Base-by-base conservation (phyloP, 2,113 vertebrate species). In the Pitta sordida region DNA sequence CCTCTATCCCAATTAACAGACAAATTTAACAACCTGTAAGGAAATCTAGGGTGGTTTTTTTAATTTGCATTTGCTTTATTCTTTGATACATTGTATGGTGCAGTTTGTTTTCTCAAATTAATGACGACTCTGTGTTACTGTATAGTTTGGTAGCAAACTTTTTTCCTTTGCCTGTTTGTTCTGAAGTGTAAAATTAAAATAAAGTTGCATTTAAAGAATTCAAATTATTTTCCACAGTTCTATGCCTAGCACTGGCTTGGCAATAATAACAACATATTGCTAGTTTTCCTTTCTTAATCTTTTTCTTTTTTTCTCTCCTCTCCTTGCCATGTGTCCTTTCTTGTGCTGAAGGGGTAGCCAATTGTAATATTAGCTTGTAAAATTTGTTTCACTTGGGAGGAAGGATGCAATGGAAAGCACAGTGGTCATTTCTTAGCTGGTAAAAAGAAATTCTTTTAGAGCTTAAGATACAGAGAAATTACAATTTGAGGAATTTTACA, bases 331-430 rank as follows among this genome's bases (percentile, higher is more conserved):
- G 16, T 83, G 11, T 90, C 79, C 53, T 88, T 94, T 96, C 77
- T 91, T 51, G 70, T 88, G 64, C 86, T 89, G 77, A 92, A 94
- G 91, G 46, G 46, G 49, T 48, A 94, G 84, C 80, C 67, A 93
- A 6, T 63, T 93, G 46, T 94, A 83, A 55, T 94, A 64, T 51
- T 48, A 79, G 41, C 78, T 94, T 93, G 89, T 71, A 88, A 64
- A 88, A 91, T 95, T 95, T 96, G 86, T 95, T 95, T 93, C 69
- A 59, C 58, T 77, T 97, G 94, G 84, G 94, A 87, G 84, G 69
- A 96, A 91, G 48, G 59, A 91, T 80, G 88, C 81, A 96, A 53
- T 95, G 95, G 87, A 96, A 96, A 96, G 74, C 6, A 29, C 30
- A 78, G n/a, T 69, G 49, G 3, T 94, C 11, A 46, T 82, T 84